Percentiles rank a stretch among this genome's conserved stretches.
phyloP scores from a whole-genome alignment of 2,113 vertebrate genomes.

The Mormoops blainvillei region DNA sequence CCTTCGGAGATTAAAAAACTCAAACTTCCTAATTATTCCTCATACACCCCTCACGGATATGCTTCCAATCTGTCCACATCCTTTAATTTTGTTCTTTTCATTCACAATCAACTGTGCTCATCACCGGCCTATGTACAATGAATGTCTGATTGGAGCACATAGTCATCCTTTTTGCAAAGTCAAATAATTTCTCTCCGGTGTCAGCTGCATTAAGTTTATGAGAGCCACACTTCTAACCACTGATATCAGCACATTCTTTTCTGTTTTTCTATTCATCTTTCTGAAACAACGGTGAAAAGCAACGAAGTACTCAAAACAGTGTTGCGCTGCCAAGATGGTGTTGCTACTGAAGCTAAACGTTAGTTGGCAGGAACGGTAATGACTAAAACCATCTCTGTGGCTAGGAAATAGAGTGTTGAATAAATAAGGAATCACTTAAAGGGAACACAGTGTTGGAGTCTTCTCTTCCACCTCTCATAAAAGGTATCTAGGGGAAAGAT shows the following conservation, averaged over 20 bases:
- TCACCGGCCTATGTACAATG: background rate
- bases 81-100: background rate
- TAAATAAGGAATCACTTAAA: background rate
- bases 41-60: background rate
- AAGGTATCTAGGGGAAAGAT: background rate
- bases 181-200: background rate
- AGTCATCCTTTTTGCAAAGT: background rate
- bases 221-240: background rate
- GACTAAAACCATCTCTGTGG: background rate
- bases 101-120: background rate
- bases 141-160: background rate
- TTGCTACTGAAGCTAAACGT: background rate
- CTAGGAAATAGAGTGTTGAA: background rate
- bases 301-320: background rate
- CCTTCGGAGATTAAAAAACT: background rate
- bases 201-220: background rate
- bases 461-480: background rate
- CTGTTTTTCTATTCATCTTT: background rate
- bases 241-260: background rate
- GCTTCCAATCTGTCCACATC: background rate
- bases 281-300: background rate
- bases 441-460: background rate
- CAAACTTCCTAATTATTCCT: background rate
- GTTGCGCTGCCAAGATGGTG: background rate
- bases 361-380: background rate